Conservation (phyloP, 2,797 vertebrate genomes). For the Catamblyrhynchus diadema region DNA sequence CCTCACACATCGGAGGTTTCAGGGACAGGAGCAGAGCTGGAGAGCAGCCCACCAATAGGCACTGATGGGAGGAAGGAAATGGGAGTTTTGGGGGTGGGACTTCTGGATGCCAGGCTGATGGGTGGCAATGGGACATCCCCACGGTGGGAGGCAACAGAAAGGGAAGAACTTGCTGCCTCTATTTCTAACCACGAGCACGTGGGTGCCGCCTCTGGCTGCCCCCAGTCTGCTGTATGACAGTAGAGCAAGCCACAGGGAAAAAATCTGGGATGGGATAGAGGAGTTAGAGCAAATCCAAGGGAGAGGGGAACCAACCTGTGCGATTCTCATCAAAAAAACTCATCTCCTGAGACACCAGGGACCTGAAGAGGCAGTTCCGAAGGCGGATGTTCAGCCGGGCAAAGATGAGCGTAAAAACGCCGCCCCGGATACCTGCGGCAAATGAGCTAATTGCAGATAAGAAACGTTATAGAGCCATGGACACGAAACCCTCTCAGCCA, state of each 20-base stretch:
- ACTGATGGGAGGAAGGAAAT: not conserved
- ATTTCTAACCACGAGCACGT: not conserved
- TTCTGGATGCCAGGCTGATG: not conserved
- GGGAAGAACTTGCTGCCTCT: not conserved
- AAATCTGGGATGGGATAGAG: not conserved
- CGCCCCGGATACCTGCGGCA: slow-evolving; percentile 89
- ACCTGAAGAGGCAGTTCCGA: slow-evolving; percentile 90
- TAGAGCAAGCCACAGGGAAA: not conserved
- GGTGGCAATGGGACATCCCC: not conserved
- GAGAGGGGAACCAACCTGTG: slow-evolving; percentile 82
- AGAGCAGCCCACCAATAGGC: accelerated
- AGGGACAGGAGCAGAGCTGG: not conserved
- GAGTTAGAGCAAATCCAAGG: not conserved
- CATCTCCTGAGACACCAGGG: slow-evolving; percentile 91
- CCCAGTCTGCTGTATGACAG: accelerated
- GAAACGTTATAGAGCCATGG: slow-evolving; percentile 73
- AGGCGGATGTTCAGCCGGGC: slow-evolving; percentile 92
- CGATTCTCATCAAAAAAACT: slow-evolving; percentile 94
- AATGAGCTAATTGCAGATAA: slow-evolving; percentile 87
- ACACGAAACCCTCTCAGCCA: slow-evolving; percentile 39
- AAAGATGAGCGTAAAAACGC: slow-evolving; percentile 89
- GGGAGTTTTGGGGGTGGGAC: not conserved
- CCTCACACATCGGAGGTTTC: not conserved
- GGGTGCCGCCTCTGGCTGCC: not conserved
- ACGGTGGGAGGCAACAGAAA: not conserved